Evolutionary conservation across 2,113 vertebrate genomes (phyloP).

Genomic region (Poeciliopsis turrubarensis): DNA sequence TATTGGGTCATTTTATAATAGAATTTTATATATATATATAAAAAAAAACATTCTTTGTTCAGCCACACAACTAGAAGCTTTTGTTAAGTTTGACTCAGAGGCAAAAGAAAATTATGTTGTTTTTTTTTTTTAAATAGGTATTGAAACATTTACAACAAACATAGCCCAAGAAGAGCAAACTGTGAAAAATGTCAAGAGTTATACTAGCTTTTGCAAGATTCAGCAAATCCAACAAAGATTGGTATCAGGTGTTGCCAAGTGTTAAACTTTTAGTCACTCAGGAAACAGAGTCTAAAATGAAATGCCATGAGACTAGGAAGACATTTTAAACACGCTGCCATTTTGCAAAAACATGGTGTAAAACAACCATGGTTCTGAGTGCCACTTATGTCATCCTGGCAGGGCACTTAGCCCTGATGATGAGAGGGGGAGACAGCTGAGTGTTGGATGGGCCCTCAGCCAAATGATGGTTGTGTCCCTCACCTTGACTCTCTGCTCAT

Average conservation of each 20-base stretch:
- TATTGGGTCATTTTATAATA: conserved; percentile 54
- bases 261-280: not conserved
- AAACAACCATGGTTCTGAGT: conserved; percentile 27
- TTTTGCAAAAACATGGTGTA: conserved; percentile 35
- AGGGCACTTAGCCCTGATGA: conserved; percentile 30
- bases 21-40: conserved; percentile 30
- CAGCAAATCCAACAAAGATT: not conserved
- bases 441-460: conserved; percentile 52
- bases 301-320: not conserved
- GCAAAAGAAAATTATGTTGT: conserved; percentile 1
- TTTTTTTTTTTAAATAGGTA: not conserved
- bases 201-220: no score
- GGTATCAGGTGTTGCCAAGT: conserved; percentile 1
- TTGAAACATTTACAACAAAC: no score
- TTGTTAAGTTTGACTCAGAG: conserved; percentile 13
- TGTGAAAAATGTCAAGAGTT: no score
- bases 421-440: conserved; percentile 44
- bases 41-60: conserved; percentile 29
- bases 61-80: conserved; percentile 17
- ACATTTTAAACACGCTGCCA: conserved; percentile 34
- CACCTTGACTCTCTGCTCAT: conserved; percentile 60
- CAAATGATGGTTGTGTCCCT: conserved; percentile 67
- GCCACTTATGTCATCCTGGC: conserved; percentile 49
- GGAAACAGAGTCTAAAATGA: not conserved
- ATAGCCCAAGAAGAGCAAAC: no score